Base-by-base conservation (phyloP, 2,888 invertebrate genomes). In the Esperia sulphurella region DNA sequence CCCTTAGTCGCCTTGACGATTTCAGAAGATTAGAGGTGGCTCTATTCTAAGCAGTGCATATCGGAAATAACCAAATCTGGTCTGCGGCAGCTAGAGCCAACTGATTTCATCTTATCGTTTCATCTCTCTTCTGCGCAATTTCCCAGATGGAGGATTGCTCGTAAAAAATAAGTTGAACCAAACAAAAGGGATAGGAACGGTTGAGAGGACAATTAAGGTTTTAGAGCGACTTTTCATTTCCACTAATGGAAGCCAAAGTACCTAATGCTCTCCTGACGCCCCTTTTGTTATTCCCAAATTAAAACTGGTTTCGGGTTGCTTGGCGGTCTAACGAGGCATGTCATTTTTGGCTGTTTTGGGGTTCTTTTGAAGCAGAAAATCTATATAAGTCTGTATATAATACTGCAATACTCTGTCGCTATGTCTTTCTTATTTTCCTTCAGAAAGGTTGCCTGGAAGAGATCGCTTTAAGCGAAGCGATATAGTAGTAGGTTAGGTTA, bases 171-270 rank as follows among this genome's bases (percentile, higher is more conserved):
- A 63, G 55, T 58, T 55, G 49, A 42, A 47, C 44, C 41, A 59
- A 61, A 61, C 58, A 64, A 64, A 55, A 58, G 57, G 50, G 51
- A 52, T 58, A 57, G 51, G 35, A 46, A 41, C 58, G 50, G 56
- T 54, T 45, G 57, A 58, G 57, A 48, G 59, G 52, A 62, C 63
- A 61, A 57, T 59, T 54, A 50, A 50, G 41, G 46, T 35, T 46
- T 52, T 54, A 54, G 52, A 52, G 53, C 49, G 61, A 57, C 57
- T 61, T 56, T 63, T 66, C 62, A 63, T 61, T 61, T 54, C 55
- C 50, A 54, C 59, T 63, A 62, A 66, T 65, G 63, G 63, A 62
- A 55, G 58, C 55, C 54, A 61, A 58, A 54, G 59, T 54, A 57
- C 45, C 45, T 39, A 62, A 62, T 58, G 53, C 53, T 60, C 53